phyloP scores from a whole-genome alignment of 2,888 invertebrate genomes.

The Charanyca ferruginea region DNA sequence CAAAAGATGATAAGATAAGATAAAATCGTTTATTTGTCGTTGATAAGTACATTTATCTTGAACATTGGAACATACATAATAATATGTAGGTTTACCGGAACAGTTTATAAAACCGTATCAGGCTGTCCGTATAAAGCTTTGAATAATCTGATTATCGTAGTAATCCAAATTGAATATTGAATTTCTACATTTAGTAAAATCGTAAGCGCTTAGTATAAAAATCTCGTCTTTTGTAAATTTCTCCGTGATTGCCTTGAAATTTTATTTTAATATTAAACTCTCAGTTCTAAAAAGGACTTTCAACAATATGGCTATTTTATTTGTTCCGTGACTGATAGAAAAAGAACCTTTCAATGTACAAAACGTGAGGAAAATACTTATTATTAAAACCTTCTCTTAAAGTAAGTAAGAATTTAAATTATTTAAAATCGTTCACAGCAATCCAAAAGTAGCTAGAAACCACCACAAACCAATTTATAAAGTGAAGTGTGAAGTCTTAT shows the following conservation, averaged over 20 bases:
- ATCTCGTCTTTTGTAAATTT: constrained; percentile 11
- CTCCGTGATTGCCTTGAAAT: constrained; percentile 1
- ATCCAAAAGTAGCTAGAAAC: constrained; percentile 10
- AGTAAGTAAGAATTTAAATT: constrained; percentile 2
- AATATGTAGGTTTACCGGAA: not conserved
- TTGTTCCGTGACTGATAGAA: constrained; percentile 2
- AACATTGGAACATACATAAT: no score
- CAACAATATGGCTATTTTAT: constrained; percentile 2
- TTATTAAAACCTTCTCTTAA: not conserved
- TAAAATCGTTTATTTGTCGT: no score
- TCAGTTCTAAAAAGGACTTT: not conserved
- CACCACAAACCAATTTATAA: constrained; percentile 16
- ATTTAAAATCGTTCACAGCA: constrained; percentile 6
- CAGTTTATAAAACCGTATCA: not conserved
- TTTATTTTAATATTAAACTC: not conserved
- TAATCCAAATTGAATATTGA: not conserved
- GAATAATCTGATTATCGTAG: not conserved
- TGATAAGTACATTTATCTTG: not conserved
- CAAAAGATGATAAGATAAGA: not conserved
- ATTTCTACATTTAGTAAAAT: not conserved
- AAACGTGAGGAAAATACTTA: no score
- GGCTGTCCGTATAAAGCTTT: not conserved
- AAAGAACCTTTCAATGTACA: constrained; percentile 1
- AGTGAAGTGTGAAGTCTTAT: constrained; percentile 25
- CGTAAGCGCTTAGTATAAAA: constrained; percentile 4